These are phyloP conservation scores for Hydrozoanthus gracilis DNA, from an alignment of 92 coral and sea anemone species.

Conservation along the genomic window DNA sequence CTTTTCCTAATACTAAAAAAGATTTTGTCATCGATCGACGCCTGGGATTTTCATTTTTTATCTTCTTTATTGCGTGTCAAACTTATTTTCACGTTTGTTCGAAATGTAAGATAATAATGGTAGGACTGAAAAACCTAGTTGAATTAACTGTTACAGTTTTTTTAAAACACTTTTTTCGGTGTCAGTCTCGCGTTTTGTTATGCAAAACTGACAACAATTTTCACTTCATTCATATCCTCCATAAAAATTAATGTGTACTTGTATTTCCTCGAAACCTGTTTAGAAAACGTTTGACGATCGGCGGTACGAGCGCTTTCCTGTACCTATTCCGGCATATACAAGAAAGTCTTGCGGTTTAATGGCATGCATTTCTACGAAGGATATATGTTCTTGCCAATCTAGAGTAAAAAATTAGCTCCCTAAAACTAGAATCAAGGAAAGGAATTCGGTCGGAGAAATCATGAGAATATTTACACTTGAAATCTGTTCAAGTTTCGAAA, in stretches of 20 bases:
- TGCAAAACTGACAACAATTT: too few relatives aligned
- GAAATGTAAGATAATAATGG: not conserved
- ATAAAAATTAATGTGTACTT: too few relatives aligned
- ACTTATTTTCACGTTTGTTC: not conserved
- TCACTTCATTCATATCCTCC: too few relatives aligned
- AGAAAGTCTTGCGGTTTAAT: too few relatives aligned
- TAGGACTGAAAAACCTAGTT: not conserved
- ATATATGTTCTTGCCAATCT: too few relatives aligned
- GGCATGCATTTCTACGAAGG: too few relatives aligned
- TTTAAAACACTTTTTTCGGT: not conserved
- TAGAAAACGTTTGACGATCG: too few relatives aligned
- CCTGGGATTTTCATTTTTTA: not conserved
- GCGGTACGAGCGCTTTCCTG: too few relatives aligned
- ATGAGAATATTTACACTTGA: slow-evolving; percentile 17
- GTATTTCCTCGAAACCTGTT: too few relatives aligned
- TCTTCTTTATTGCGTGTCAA: not conserved
- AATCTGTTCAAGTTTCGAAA: slow-evolving; percentile 64
- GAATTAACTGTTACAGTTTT: not conserved
- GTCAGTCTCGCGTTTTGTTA: too few relatives aligned
- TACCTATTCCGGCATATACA: too few relatives aligned
- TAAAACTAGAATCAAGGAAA: not conserved
- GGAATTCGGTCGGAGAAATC: not conserved
- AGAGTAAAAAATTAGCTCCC: not conserved
- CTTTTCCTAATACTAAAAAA: slow-evolving; percentile 22
- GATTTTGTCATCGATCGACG: not conserved